A percentile compares a stretch with the other conserved stretches of the same genome.
These are phyloP conservation scores for Ctenoplectra terminalis DNA, from an alignment of 1,140 invertebrate species.

Conservation along the genomic window DNA sequence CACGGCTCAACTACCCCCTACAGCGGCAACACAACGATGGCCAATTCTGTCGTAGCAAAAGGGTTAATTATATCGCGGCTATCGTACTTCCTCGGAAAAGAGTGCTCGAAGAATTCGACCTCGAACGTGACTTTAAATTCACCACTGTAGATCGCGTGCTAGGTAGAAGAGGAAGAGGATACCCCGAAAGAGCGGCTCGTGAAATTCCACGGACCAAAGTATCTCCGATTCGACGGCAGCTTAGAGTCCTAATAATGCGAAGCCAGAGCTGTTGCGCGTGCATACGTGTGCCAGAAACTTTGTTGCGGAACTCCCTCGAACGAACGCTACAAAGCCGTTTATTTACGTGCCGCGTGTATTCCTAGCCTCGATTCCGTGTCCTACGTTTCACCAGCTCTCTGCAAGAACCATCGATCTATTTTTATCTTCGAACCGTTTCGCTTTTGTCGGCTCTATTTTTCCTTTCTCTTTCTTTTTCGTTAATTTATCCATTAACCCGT, in stretches of 20 bases:
- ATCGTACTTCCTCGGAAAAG: neutral
- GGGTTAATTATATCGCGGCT: neutral
- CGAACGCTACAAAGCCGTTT: slow-evolving; percentile 7
- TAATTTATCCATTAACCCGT: neutral
- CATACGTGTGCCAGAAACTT: too few relatives aligned
- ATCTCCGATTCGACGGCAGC: too few relatives aligned
- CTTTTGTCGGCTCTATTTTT: neutral
- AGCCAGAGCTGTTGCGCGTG: too few relatives aligned
- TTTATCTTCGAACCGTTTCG: slow-evolving; percentile 11
- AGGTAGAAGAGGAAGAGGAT: too few relatives aligned
- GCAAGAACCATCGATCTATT: neutral
- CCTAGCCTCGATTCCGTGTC: too few relatives aligned
- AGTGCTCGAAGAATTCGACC: slow-evolving; percentile 9
- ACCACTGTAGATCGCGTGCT: too few relatives aligned
- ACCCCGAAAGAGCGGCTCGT: too few relatives aligned
- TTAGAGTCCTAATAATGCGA: too few relatives aligned
- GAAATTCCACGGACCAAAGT: too few relatives aligned
- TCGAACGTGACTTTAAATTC: neutral
- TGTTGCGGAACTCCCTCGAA: neutral
- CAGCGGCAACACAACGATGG: too few relatives aligned
- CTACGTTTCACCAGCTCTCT: neutral
- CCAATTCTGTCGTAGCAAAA: too few relatives aligned
- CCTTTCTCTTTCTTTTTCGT: neutral
- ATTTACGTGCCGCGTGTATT: slow-evolving; percentile 19
- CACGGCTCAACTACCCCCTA: too few relatives aligned